Evolutionary conservation across 1,140 invertebrate species (phyloP).

Genomic region (Papilio glaucus): DNA sequence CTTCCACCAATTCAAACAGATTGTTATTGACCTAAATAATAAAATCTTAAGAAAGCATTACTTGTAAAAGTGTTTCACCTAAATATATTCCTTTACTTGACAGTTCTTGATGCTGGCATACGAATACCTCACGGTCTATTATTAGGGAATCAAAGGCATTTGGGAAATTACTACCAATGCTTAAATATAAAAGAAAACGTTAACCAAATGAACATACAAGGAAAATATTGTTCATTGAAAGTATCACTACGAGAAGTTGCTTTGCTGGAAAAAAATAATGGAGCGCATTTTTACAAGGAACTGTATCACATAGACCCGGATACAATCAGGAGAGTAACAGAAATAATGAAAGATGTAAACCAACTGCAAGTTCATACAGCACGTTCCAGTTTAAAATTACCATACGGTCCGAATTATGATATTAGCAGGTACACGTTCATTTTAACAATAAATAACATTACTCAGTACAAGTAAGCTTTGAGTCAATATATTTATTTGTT

Average conservation of each 20-base stretch:
- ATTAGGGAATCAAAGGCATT: slow-evolving; percentile 44
- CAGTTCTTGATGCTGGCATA: slow-evolving; percentile 52
- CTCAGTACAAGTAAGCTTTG: too few species aligned
- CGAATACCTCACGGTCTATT: slow-evolving; percentile 51
- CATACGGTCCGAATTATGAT: background rate
- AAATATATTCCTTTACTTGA: slow-evolving; percentile 25
- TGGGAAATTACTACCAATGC: slow-evolving; percentile 56
- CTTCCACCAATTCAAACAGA: too few species aligned
- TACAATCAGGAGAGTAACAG: background rate
- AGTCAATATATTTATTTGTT: too few species aligned
- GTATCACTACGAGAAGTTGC: slow-evolving; percentile 45
- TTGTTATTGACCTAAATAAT: too few species aligned
- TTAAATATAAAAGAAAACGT: slow-evolving; percentile 43
- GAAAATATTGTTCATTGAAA: slow-evolving; percentile 54
- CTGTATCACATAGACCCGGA: slow-evolving; percentile 21
- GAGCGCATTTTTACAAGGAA: background rate
- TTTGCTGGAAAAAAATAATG: slow-evolving; percentile 17
- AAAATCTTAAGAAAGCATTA: too few species aligned
- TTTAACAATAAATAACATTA: too few species aligned
- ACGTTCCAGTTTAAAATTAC: slow-evolving; percentile 3
- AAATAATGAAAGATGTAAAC: slow-evolving; percentile 7
- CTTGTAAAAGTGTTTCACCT: background rate
- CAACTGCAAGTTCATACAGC: background rate
- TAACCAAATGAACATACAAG: slow-evolving; percentile 45
- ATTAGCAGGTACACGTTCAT: background rate